These are phyloP conservation scores for Drosophila insularis DNA, from an alignment of 1,140 invertebrate genomes.

Conservation along the genomic window DNA sequence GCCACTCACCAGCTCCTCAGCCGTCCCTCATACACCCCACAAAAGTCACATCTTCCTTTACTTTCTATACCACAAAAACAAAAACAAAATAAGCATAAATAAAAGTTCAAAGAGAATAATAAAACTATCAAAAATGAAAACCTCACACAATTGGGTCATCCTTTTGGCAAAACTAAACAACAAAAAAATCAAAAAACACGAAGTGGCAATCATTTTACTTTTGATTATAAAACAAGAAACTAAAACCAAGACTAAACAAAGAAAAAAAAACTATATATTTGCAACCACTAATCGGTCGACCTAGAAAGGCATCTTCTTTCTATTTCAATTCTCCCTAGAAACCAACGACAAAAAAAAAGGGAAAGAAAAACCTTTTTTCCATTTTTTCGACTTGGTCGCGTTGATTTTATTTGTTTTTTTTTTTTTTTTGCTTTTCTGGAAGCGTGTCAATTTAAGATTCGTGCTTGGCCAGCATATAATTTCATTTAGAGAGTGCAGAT, in stretches of 20 bases:
- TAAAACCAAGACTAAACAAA: slow-evolving; percentile 19
- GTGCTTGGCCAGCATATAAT: slow-evolving; percentile 63
- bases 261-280: slow-evolving; percentile 39
- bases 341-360: slow-evolving; percentile 37
- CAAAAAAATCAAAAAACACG: slow-evolving; percentile 71
- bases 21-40: neutral
- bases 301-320: slow-evolving; percentile 59
- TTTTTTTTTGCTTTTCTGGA: neutral
- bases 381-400: slow-evolving; percentile 2
- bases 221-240: slow-evolving; percentile 72
- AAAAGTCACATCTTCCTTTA: slow-evolving; percentile 41
- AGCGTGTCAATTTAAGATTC: slow-evolving; percentile 63
- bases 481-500: slow-evolving; percentile 56
- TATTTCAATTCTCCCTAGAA: slow-evolving; percentile 44
- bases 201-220: slow-evolving; percentile 77
- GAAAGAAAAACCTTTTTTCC: slow-evolving; percentile 27
- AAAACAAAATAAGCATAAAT: slow-evolving; percentile 19
- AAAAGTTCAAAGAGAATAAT: slow-evolving; percentile 5
- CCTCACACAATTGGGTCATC: slow-evolving; percentile 64
- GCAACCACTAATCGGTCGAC: slow-evolving; percentile 53
- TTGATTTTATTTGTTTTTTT: slow-evolving; percentile 21
- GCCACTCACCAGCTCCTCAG: slow-evolving; percentile 2
- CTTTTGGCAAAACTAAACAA: slow-evolving; percentile 37
- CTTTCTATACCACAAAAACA: slow-evolving; percentile 63
- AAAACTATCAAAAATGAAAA: slow-evolving; percentile 32